Evolutionary conservation across 1,140 invertebrate genomes (phyloP).

Genomic region (Formica selysi): DNA sequence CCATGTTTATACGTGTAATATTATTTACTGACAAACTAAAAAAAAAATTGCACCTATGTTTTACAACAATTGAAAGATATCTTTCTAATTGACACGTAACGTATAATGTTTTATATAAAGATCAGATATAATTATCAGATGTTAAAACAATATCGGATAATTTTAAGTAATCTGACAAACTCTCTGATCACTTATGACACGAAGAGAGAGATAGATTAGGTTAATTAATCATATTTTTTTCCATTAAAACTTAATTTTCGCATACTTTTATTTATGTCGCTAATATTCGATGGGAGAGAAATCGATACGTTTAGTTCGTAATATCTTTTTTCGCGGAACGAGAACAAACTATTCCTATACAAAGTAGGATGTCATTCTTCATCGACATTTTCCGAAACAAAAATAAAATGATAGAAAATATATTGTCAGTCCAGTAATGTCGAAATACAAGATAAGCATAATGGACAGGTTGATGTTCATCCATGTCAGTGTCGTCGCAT

Average conservation of each 20-base stretch:
- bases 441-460: slow-evolving; percentile 27
- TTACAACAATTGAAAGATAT: not conserved
- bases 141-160: not conserved
- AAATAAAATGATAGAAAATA: slow-evolving; percentile 23
- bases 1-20: not conserved
- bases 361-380: slow-evolving; percentile 10
- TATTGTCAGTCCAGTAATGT: slow-evolving; percentile 33
- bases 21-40: not conserved
- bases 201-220: not conserved
- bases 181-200: not conserved
- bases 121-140: not conserved
- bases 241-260: not conserved
- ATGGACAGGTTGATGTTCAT: slow-evolving; percentile 45
- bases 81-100: not conserved
- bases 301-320: not conserved
- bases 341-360: slow-evolving; percentile 9
- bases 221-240: not conserved
- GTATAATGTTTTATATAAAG: not conserved
- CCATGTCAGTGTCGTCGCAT: slow-evolving; percentile 9
- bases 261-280: not conserved
- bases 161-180: slow-evolving; percentile 6
- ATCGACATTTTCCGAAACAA: slow-evolving; percentile 27
- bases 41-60: not conserved
- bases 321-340: not conserved
- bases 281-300: not conserved